Evolutionary conservation across 2,113 vertebrate species (phyloP).

Genomic region (Oxyruncus cristatus): DNA sequence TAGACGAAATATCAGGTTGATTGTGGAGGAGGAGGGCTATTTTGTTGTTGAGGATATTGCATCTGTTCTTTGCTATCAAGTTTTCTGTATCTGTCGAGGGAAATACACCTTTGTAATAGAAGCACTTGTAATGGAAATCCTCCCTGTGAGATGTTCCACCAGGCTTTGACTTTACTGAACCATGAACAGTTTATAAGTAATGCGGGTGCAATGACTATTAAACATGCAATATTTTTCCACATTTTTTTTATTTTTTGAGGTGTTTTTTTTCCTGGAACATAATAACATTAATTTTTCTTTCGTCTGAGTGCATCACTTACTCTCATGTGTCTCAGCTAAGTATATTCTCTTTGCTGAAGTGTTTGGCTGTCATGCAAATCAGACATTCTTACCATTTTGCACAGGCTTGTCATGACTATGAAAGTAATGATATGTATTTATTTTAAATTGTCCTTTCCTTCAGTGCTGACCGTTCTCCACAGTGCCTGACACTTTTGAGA

Average conservation of each 20-base stretch:
- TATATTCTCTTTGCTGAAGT: conserved; percentile 30
- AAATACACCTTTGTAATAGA: not conserved
- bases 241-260: not conserved
- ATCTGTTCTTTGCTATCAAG: not conserved
- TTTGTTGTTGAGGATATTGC: not conserved
- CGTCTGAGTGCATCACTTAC: not conserved
- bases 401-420: conserved; percentile 34
- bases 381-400: conserved; percentile 15
- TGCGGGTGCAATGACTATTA: not conserved
- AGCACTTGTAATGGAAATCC: not conserved
- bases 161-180: not conserved
- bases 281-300: conserved; percentile 16
- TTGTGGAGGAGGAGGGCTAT: not conserved
- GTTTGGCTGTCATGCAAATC: not conserved
- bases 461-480: conserved; percentile 31
- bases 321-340: conserved; percentile 20
- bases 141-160: not conserved
- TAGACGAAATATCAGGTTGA: not conserved
- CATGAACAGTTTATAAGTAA: not conserved
- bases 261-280: not conserved
- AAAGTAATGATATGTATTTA: conserved; percentile 33
- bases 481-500: conserved; percentile 26
- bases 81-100: not conserved
- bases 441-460: conserved; percentile 53
- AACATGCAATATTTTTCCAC: not conserved